Conservation (phyloP, 2,888 invertebrate species). For the Sinelater perroti region DNA sequence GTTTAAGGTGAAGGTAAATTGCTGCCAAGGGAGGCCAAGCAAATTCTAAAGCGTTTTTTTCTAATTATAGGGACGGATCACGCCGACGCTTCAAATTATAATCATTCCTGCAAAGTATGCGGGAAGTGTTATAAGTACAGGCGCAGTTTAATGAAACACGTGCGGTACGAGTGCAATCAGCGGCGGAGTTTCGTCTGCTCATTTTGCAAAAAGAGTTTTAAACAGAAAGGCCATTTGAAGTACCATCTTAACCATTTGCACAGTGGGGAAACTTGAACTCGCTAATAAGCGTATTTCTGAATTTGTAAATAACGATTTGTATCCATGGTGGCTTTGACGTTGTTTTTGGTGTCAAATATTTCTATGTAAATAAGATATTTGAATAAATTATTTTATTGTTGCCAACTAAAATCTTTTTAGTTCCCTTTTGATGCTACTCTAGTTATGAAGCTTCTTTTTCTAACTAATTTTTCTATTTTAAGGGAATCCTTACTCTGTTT, state of each 20-base stretch:
- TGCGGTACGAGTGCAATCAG: conserved; percentile 60
- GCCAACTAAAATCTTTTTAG: too few species aligned
- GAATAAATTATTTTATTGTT: too few species aligned
- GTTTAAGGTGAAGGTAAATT: background rate
- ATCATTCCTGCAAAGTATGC: conserved; percentile 55
- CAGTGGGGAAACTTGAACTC: background rate
- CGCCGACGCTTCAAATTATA: background rate
- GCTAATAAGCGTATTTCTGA: too few species aligned
- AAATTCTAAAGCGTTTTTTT: too few species aligned
- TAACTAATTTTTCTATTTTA: too few species aligned
- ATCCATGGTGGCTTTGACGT: too few species aligned
- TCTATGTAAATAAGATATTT: background rate
- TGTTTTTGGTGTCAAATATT: too few species aligned
- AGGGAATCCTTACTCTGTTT: too few species aligned
- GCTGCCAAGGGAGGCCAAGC: too few species aligned
- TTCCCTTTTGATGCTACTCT: too few species aligned
- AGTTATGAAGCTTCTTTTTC: too few species aligned
- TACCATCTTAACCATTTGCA: conserved; percentile 55
- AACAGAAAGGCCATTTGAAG: conserved; percentile 57
- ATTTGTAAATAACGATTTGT: too few species aligned
- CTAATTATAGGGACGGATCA: conserved; percentile 15
- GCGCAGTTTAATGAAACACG: conserved; percentile 74
- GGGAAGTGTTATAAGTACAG: conserved; percentile 77
- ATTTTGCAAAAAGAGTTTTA: conserved; percentile 55
- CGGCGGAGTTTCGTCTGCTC: conserved; percentile 58